Base-by-base conservation (phyloP, 2,888 invertebrate species). In the Pomacea canaliculata region DNA sequence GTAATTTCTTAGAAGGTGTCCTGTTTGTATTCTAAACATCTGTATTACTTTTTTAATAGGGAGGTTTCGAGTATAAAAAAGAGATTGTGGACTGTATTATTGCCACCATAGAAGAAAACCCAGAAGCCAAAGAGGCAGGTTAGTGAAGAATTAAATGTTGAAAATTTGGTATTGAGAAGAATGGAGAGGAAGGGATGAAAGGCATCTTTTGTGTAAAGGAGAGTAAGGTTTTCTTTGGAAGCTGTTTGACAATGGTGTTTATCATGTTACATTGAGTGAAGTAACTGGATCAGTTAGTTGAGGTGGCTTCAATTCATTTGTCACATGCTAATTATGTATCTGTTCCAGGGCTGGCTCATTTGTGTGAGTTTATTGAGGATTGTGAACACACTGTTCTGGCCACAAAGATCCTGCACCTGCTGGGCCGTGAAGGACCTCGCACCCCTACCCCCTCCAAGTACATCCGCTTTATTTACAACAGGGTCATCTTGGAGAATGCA, bases 291-390 rank as follows among this genome's bases (percentile, higher is more conserved):
- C 8, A 7, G 51, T 2, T 56, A 56, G 51, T 56, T 56, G 51
- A 56, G 10, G 0, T 4, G 51, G 51, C 16, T 7, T 0, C 51
- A 13, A 2, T 51, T 51, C 51, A 51, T 13, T 10, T 13, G 10
- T 10, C 51, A 56, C 51, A 56, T 56, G 51, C 63, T 27, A 16
- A 12, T 63, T 10, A 10, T 63, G 8, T 63, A 16, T 63, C 4
- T 63, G n/a, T 63, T 66, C 27, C 76, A 92, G 93, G 93, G 19
- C 91, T 99, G 19, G 97, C 98, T 0, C 98, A 99, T 92, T 93
- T 99, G 7, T 99, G 99, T 88, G 99, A 99, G 91, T 99, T 99
- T 87, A 99, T 99, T 84, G 99, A 99, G 89, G 99, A 99, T 91
- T 99, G 99, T 89, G 99, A 99, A 88, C 99, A 99, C 90, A 96